Base-by-base conservation (phyloP, 1,140 invertebrate species). In the Tetraneura akinire region DNA sequence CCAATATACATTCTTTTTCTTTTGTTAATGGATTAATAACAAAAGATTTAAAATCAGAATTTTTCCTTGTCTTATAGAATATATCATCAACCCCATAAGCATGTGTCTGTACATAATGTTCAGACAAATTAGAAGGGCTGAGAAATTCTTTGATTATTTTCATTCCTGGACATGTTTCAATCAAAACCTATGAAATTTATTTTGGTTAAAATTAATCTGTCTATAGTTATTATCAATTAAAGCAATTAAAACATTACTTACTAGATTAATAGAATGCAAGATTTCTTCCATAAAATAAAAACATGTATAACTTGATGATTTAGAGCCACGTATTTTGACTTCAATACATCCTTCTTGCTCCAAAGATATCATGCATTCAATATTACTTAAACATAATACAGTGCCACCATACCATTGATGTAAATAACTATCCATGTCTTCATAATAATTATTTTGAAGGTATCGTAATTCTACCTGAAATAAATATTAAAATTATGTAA, bases 371-470 rank as follows among this genome's bases (percentile, higher is more conserved):
- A 94, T 86, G 80, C 91, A 91, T 85, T 95, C 92, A 71, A 93
- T 87, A 49, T 89, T 87, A 2, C 91, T 90, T 73, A 90, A 90
- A 83, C 90, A 92, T 74, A 93, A 88, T 85, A 94, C 94, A n/a
- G 91, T 92, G 18, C 92, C 93, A 74, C 90, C 87, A 84, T 89
- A 90, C 93, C 93, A 95, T 84, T 95, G 93, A 82, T 92, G 92
- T 14, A 95, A 85, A 85, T 94, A 92, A 64, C 86, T 87, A 51
- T 87, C 87, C 81, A 87, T 88, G 83, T 91, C 92, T 88, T 85
- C 90, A 83, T 86, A 78, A 62, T 78, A 78, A 60, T 78, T 78
- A 14, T 78, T 78, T 78, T 78, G 74, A n/a, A 78, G 21, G 14
- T 78, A 78, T n/a, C 74, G 18, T 45, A 78, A 45, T 78, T 78